Evolutionary conservation across 2,113 vertebrate genomes (phyloP).

Genomic region (Malurus melanocephalus): DNA sequence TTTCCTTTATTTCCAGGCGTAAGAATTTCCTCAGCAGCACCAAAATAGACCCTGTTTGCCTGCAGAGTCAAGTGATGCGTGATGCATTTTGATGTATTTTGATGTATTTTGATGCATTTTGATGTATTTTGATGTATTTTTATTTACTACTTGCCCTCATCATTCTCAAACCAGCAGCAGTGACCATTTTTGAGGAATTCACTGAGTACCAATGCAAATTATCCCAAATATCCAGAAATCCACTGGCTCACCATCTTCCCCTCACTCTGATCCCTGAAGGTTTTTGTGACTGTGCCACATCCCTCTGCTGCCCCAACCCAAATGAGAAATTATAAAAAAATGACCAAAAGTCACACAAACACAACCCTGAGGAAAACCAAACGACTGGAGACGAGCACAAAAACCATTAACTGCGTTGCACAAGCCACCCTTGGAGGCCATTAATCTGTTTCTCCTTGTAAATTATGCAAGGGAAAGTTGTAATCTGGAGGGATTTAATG

Average conservation of each 20-base stretch:
- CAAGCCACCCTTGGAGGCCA: background rate
- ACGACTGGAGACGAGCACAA: background rate
- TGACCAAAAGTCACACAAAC: background rate
- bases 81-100: too few relatives aligned
- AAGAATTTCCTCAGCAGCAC: conserved; percentile 47
- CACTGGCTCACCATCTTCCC: background rate
- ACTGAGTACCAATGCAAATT: background rate
- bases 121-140: background rate
- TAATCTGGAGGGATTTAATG: conserved; percentile 3
- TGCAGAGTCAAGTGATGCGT: background rate
- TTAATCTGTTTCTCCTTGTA: background rate
- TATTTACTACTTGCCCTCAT: conserved; percentile 32
- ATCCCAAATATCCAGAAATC: background rate
- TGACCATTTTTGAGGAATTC: background rate
- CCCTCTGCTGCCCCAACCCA: background rate
- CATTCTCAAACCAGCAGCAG: background rate
- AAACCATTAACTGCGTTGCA: background rate
- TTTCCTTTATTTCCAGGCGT: conserved; percentile 48
- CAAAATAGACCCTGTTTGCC: conserved; percentile 48
- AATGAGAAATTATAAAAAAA: background rate
- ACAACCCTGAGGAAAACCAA: background rate
- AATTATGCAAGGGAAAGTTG: conserved; percentile 27
- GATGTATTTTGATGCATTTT: too few relatives aligned
- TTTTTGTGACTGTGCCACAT: background rate
- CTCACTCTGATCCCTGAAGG: background rate